Base-by-base conservation (phyloP, 92 coral and sea anemone species). In the Porites lobata region DNA sequence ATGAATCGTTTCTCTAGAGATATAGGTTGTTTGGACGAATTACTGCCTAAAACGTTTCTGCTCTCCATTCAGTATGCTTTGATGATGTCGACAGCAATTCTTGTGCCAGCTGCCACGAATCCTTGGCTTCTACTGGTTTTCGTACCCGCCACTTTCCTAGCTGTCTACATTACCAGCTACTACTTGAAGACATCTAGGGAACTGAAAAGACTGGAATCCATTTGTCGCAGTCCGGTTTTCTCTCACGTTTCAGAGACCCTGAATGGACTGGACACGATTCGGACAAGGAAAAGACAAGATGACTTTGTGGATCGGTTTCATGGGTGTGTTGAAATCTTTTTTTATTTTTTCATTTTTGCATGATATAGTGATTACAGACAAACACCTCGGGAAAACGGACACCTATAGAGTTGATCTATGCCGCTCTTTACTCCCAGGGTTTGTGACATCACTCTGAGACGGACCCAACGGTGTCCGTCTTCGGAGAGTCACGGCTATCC, bases 231-330 rank as follows among this genome's bases (percentile, higher is more conserved):
- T 14, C 85, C 85, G 1, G 85, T 80, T 59, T 69, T 66, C 22
- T 80, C 85, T 14, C 85, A 80, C 59, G 11, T 80, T 22, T 80
- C 85, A 9, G 75, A 78, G 72, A 63, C 83, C 47, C 50, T 78
- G 57, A 19, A 64, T 65, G 83, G 83, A 2, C 32, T 78, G 64
- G 75, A 19, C 24, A 80, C 85, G 8, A 80, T 80, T 80, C 85
- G 85, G 12, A 80, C 85, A 26, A 80, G 85, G 68, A 14, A 73
- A 22, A 68, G 58, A 18, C 21, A 69, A 24, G 24, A 17, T 6
- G 67, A 24, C 4, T 9, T 82, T 22, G 22, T 38, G 22, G 58
- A 38, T 14, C 38, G 13, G 78, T 29, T 65, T 82, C 26, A 26
- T 71, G 64, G 71, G 82, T 78, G 64, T 4, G 51, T 47, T 1